A percentile compares a stretch with the other conserved stretches of the same genome.
Evolutionary conservation across 2,797 vertebrate genomes (phyloP).

Genomic region (Sebastes iracundus): DNA sequence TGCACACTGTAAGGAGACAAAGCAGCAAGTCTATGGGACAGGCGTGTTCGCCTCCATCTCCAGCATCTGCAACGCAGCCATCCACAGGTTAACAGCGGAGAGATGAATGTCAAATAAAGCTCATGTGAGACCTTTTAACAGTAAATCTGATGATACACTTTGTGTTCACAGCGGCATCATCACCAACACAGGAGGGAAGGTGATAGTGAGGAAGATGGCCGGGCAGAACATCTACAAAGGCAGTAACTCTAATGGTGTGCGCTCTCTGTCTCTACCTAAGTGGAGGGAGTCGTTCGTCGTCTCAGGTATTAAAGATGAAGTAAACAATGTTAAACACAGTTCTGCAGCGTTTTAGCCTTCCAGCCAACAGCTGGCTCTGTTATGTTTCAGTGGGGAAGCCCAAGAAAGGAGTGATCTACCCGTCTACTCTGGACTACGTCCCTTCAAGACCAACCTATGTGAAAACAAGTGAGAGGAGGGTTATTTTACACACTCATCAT

Average conservation of each 20-base stretch:
- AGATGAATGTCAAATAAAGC: background rate
- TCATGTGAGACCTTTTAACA: background rate
- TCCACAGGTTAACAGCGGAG: constrained; percentile 88
- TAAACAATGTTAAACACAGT: background rate
- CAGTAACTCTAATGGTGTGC: constrained; percentile 89
- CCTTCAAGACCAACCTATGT: constrained; percentile 83
- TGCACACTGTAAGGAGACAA: constrained; percentile 89
- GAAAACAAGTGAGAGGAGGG: constrained; percentile 85
- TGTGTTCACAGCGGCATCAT: constrained; percentile 88
- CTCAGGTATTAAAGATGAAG: constrained; percentile 83
- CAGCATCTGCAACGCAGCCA: constrained; percentile 94
- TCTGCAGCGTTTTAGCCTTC: constrained; percentile 18
- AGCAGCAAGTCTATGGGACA: constrained; percentile 92
- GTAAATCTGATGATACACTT: background rate
- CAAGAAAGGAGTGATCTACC: constrained; percentile 93
- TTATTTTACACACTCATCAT: background rate
- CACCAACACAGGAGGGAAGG: constrained; percentile 91
- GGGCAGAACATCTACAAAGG: constrained; percentile 91
- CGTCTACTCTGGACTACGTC: constrained; percentile 88
- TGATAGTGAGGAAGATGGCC: constrained; percentile 93
- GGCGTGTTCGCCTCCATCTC: constrained; percentile 94
- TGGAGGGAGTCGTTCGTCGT: constrained; percentile 96
- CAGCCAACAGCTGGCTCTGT: background rate
- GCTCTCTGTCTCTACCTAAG: constrained; percentile 90
- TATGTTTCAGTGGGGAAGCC: constrained; percentile 89